Conservation (phyloP, 2,888 invertebrate genomes). For the Dichetophora obliterata region DNA sequence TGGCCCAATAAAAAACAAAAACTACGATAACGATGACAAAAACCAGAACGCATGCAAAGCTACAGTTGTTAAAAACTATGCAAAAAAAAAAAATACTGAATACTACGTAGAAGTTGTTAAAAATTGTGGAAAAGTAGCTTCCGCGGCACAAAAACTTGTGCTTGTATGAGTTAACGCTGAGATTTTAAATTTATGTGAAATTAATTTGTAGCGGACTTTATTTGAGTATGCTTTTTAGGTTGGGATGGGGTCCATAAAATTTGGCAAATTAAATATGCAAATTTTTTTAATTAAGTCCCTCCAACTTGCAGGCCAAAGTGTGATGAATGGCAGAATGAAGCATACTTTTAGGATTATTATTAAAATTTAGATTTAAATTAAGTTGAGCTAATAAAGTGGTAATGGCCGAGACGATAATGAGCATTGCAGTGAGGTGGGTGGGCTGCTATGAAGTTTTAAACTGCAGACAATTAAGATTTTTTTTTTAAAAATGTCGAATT, state of each 20-base stretch:
- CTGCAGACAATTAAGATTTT: too few relatives aligned
- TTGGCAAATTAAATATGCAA: constrained; percentile 38
- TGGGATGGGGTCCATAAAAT: background rate
- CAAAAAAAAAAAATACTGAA: too few relatives aligned
- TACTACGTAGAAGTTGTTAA: background rate
- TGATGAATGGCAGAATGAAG: background rate
- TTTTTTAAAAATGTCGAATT: too few relatives aligned
- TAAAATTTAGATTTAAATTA: constrained; percentile 1
- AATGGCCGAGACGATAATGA: too few relatives aligned
- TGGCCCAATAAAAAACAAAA: too few relatives aligned
- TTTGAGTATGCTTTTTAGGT: too few relatives aligned
- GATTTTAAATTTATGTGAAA: constrained; percentile 10
- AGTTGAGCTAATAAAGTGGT: background rate
- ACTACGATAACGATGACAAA: too few relatives aligned
- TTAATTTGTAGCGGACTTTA: background rate
- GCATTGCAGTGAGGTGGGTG: too few relatives aligned
- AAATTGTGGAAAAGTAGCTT: background rate
- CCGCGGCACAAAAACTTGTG: background rate
- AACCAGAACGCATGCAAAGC: too few relatives aligned
- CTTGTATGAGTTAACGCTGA: background rate
- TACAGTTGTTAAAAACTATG: too few relatives aligned
- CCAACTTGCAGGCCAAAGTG: background rate
- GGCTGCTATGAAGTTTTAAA: too few relatives aligned
- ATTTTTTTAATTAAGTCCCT: constrained; percentile 32
- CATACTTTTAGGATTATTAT: constrained; percentile 5